Evolutionary conservation across 2,113 vertebrate species (phyloP).

Genomic region (Elephantulus edwardii): DNA sequence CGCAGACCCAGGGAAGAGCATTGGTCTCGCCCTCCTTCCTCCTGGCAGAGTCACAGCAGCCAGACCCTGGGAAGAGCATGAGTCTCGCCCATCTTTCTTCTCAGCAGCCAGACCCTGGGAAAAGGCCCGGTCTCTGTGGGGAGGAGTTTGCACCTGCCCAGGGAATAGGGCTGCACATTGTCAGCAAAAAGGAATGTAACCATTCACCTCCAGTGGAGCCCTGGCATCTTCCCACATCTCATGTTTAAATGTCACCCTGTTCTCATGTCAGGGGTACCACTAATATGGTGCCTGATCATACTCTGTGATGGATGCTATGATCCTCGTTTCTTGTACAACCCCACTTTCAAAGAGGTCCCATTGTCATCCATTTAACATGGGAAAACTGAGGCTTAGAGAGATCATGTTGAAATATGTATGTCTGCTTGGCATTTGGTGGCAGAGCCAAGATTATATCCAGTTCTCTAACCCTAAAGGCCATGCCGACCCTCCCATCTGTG

Average conservation of each 20-base stretch:
- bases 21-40: too few species aligned
- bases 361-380: neutral
- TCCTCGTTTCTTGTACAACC: neutral
- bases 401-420: fast-evolving
- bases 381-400: neutral
- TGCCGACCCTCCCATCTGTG: too few species aligned
- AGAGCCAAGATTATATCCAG: neutral
- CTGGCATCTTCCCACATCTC: neutral
- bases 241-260: neutral
- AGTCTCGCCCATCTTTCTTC: too few species aligned
- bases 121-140: too few species aligned
- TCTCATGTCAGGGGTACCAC: neutral
- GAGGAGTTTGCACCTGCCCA: too few species aligned
- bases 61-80: too few species aligned
- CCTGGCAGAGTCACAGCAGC: too few species aligned
- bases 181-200: neutral
- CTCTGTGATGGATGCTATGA: fast-evolving
- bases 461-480: neutral
- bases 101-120: too few species aligned
- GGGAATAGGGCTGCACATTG: too few species aligned
- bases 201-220: too few species aligned
- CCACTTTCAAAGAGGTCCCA: neutral
- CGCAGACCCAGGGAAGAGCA: too few species aligned
- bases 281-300: neutral
- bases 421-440: too few species aligned